phyloP scores from a whole-genome alignment of 2,113 vertebrate genomes.

The Callaeas wilsoni region DNA sequence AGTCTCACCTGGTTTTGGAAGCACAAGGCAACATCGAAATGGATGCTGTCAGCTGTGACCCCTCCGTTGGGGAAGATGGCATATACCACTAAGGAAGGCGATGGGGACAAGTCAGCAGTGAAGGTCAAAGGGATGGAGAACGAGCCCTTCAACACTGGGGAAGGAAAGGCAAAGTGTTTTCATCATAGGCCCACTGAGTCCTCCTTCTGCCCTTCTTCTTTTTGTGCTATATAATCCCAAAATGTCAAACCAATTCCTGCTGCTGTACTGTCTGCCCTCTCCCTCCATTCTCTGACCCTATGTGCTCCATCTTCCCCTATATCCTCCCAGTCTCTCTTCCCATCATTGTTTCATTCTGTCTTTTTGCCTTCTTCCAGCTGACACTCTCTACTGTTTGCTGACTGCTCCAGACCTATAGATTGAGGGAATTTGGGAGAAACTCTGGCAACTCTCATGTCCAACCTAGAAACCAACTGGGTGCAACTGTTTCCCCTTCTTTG shows the following conservation, averaged over 20 bases:
- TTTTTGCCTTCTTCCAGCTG: neutral
- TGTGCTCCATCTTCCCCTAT: neutral
- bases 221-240: neutral
- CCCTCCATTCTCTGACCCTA: neutral
- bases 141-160: slow-evolving; percentile 65
- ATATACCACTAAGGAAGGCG: slow-evolving; percentile 73
- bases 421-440: neutral
- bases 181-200: rapidly evolving
- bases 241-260: neutral
- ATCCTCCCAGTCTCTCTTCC: neutral
- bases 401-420: neutral
- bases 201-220: neutral
- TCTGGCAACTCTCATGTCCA: rapidly evolving
- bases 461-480: neutral
- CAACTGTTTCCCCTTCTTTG: neutral
- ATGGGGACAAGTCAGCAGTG: slow-evolving; percentile 67
- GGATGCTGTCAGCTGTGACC: slow-evolving; percentile 70
- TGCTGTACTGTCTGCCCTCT: neutral
- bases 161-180: neutral
- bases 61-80: slow-evolving; percentile 72
- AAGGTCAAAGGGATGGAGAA: slow-evolving; percentile 75
- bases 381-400: neutral
- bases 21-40: slow-evolving; percentile 75
- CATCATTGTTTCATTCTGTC: neutral
- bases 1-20: slow-evolving; percentile 78